These are phyloP conservation scores for Limnephilus auricula DNA, from an alignment of 2,888 invertebrate species.

Conservation along the genomic window DNA sequence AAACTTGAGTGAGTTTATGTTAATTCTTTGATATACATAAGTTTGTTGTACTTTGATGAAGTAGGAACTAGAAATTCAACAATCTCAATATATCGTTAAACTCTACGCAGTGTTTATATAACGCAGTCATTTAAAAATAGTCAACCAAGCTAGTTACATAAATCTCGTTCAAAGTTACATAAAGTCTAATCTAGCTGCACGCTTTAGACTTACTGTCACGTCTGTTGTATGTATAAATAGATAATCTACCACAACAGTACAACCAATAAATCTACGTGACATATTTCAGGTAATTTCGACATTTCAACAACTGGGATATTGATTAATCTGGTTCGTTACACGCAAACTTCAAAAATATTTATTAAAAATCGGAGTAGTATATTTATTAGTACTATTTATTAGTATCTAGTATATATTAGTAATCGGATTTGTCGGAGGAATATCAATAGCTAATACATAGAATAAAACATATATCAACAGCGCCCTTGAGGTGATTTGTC, in stretches of 20 bases:
- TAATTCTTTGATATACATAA: background rate
- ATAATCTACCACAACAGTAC: background rate
- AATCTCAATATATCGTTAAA: background rate
- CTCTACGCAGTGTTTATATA: background rate
- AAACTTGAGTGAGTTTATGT: background rate
- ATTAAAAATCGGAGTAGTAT: background rate
- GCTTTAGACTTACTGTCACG: slow-evolving; percentile 8
- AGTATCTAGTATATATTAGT: too few species aligned
- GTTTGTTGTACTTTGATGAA: background rate
- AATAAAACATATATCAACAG: too few species aligned
- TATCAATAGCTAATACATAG: too few species aligned
- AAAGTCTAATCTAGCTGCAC: background rate
- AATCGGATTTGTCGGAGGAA: too few species aligned
- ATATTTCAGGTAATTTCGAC: slow-evolving; percentile 4
- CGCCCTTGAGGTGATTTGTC: too few species aligned
- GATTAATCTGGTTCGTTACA: background rate
- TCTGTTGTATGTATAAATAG: slow-evolving; percentile 9
- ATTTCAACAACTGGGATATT: background rate
- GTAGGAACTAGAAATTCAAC: background rate
- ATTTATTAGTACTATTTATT: too few species aligned
- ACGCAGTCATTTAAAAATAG: background rate
- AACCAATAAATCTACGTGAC: background rate
- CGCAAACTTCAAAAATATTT: background rate
- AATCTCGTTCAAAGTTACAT: background rate
- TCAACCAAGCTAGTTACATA: background rate